phyloP scores from a whole-genome alignment of 2,113 vertebrate genomes.

The Chaetops frenatus region DNA sequence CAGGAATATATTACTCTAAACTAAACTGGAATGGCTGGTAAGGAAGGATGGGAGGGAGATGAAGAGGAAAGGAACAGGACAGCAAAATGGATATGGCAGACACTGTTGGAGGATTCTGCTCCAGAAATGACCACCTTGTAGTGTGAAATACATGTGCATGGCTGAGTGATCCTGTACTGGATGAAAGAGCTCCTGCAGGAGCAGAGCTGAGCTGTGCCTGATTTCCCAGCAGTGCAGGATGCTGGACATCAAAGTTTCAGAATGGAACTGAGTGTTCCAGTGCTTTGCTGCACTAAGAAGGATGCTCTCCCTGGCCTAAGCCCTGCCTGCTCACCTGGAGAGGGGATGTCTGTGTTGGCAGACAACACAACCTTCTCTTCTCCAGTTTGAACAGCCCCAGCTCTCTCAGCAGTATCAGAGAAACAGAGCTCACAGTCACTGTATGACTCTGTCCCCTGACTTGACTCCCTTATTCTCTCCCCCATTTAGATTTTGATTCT shows the following conservation, averaged over 20 bases:
- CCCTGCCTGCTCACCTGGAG: not conserved
- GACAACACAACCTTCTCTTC: not conserved
- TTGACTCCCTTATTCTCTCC: not conserved
- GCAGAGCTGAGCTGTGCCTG: not conserved
- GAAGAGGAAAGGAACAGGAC: not conserved
- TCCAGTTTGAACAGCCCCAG: not conserved
- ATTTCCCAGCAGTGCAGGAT: not conserved
- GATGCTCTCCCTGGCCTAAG: not conserved
- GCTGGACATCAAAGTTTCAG: not conserved
- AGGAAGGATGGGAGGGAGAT: not conserved
- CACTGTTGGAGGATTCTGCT: not conserved
- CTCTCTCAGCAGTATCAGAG: not conserved
- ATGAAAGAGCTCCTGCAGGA: not conserved
- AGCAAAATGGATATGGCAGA: not conserved
- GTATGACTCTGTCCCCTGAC: not conserved
- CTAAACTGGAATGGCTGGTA: not conserved
- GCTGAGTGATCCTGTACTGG: not conserved
- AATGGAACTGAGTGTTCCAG: not conserved
- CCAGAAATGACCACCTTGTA: not conserved
- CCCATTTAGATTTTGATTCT: slow-evolving; percentile 84
- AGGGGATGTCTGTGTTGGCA: not conserved
- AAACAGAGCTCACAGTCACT: not conserved
- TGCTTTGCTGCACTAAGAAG: not conserved
- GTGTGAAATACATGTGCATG: not conserved
- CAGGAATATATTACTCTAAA: not conserved